Percentiles rank a stretch among this genome's conserved stretches.
Conservation (phyloP, 2,797 vertebrate genomes). For the Antrozous pallidus region DNA sequence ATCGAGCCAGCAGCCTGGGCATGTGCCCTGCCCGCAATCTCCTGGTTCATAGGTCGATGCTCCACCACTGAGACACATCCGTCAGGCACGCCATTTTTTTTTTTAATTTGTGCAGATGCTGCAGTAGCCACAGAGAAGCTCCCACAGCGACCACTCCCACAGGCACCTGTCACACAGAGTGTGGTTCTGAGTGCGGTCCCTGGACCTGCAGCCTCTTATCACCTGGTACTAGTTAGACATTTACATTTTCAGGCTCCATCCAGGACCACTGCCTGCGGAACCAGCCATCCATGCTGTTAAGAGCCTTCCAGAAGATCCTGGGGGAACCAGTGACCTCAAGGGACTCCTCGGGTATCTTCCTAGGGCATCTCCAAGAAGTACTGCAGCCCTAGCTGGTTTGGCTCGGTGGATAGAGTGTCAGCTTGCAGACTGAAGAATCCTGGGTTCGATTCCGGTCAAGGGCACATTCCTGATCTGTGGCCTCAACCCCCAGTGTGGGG, state of each 20-base stretch:
- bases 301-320: not conserved
- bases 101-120: not conserved
- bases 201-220: not conserved
- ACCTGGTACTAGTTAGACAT: not conserved
- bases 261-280: not conserved
- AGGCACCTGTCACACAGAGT: not conserved
- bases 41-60: too few species aligned
- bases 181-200: not conserved
- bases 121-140: not conserved
- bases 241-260: not conserved
- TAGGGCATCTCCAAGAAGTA: not conserved
- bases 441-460: too few species aligned
- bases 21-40: too few species aligned
- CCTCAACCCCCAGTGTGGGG: too few species aligned
- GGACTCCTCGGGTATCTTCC: not conserved
- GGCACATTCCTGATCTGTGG: too few species aligned
- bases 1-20: too few species aligned
- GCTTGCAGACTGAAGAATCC: too few species aligned
- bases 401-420: too few species aligned
- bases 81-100: too few species aligned
- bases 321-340: not conserved
- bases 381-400: not conserved
- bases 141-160: not conserved
- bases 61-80: too few species aligned
- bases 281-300: not conserved